These are phyloP conservation scores for Listronotus oregonensis DNA, from an alignment of 1,140 invertebrate genomes.

Conservation along the genomic window DNA sequence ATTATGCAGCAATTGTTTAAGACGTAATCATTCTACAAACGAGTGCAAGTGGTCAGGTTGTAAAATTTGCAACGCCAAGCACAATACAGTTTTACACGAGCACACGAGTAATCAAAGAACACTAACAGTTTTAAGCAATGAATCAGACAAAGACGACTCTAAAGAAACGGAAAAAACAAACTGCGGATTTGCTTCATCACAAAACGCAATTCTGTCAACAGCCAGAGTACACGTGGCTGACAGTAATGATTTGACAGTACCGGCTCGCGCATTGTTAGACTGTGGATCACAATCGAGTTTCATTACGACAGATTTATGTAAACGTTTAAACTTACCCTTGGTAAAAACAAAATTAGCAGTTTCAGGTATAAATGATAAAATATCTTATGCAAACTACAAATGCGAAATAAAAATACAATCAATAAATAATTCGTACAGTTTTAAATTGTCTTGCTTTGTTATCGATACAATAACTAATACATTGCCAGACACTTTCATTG, in stretches of 20 bases:
- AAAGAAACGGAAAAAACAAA: no score
- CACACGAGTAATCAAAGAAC: background rate
- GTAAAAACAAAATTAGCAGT: no score
- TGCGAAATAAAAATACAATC: no score
- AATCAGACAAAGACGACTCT: no score
- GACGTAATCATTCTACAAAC: background rate
- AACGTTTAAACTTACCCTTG: background rate
- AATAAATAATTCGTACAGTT: no score
- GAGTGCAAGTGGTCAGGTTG: slow-evolving; percentile 1
- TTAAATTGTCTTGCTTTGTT: no score
- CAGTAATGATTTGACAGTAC: background rate
- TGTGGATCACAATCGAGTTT: slow-evolving; percentile 17
- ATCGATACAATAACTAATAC: slow-evolving; percentile 1
- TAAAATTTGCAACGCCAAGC: background rate
- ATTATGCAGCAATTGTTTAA: slow-evolving; percentile 8
- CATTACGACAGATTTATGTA: background rate
- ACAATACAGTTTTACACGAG: slow-evolving; percentile 15
- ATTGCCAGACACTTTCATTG: background rate
- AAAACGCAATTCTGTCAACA: slow-evolving; percentile 2
- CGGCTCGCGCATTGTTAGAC: slow-evolving; percentile 7
- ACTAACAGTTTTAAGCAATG: no score
- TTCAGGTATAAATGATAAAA: no score
- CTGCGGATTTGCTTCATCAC: background rate
- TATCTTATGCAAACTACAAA: no score
- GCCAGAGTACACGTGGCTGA: background rate